Evolutionary conservation across 2,888 invertebrate species (phyloP), one percentile per base, ranked within the genome.

Genomic region (Atherix ibis): DNA sequence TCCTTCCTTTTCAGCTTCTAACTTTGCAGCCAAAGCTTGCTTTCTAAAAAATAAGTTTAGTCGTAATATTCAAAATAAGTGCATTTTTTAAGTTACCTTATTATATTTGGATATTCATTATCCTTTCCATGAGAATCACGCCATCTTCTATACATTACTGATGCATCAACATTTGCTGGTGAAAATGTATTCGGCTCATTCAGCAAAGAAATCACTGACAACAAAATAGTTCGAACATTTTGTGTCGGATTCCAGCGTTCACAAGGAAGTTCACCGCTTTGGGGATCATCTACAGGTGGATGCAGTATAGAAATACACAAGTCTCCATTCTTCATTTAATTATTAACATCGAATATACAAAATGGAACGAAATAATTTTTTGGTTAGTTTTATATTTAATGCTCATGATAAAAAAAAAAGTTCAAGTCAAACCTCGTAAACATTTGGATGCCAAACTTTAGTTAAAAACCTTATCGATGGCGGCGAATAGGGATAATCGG

Each of bases 221-320:
- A 71, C 45, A 98, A 72, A 51, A 98, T 92, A 33, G 98, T 99
- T 60, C 95, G 85, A 54, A 98, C 97, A 54, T 89, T 97, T 68
- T 99, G 98, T 46, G 98, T 99, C 35, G 98, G 98, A 71, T 99
- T 99, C 98, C 98, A 98, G 62, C 98, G 80, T 65, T 98, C 98
- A 65, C 95, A 97, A 1, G 98, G 94, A 51, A 97, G 64, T 63
- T 98, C 98, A 17, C 98, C 98, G 50, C 92, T 94, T 58, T 97
- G 97, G 24, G 98, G 97, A 66, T 99, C 98, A 64, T 99, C 97
- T 37, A 95, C 83, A 13, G 98, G 97, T 39, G 98, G 95, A 64
- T 99, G 98, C 41, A 98, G 71, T 59, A 99, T 99, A 47, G 95
- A 95, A 70, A 98, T 98, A 67, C 98, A 98, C 38, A 99, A 71